These are phyloP conservation scores for Zosterops hypoxanthus DNA, from an alignment of 2,113 vertebrate species.

Conservation along the genomic window DNA sequence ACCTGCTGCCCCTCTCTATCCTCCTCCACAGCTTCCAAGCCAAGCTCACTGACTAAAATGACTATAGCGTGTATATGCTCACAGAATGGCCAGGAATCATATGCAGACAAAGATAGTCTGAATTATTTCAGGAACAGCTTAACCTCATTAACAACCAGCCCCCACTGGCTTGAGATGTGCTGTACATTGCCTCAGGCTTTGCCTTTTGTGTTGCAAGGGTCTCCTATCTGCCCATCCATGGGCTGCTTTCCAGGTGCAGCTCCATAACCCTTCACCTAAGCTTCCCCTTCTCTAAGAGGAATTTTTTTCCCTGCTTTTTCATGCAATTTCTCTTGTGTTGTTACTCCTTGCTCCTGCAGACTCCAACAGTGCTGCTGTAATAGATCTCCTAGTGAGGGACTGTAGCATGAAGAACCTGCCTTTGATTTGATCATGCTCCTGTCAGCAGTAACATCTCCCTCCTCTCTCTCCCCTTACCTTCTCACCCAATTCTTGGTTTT, in stretches of 20 bases:
- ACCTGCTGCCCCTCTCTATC: not conserved
- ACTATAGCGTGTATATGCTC: not conserved
- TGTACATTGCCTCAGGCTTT: not conserved
- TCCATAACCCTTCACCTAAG: not conserved
- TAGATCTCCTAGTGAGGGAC: rapidly evolving
- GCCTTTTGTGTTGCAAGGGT: not conserved
- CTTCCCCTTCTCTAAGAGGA: not conserved
- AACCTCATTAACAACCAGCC: rapidly evolving
- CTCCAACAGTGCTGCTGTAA: not conserved
- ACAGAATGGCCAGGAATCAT: not conserved
- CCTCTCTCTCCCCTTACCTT: not conserved
- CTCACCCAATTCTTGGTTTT: not conserved
- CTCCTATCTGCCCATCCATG: not conserved
- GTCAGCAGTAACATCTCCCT: not conserved
- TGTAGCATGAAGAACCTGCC: not conserved
- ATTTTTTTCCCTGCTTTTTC: not conserved
- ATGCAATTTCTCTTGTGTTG: not conserved
- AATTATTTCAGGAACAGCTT: not conserved
- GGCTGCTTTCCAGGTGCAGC: not conserved
- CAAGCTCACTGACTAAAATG: not conserved
- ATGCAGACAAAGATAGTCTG: not conserved
- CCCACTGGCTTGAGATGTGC: not conserved
- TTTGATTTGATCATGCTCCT: not conserved
- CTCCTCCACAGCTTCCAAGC: not conserved
- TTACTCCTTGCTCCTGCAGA: not conserved